phyloP scores from a whole-genome alignment of 37 sponge, comb jelly and placozoan genomes.

The Dysidea cf. avara region DNA sequence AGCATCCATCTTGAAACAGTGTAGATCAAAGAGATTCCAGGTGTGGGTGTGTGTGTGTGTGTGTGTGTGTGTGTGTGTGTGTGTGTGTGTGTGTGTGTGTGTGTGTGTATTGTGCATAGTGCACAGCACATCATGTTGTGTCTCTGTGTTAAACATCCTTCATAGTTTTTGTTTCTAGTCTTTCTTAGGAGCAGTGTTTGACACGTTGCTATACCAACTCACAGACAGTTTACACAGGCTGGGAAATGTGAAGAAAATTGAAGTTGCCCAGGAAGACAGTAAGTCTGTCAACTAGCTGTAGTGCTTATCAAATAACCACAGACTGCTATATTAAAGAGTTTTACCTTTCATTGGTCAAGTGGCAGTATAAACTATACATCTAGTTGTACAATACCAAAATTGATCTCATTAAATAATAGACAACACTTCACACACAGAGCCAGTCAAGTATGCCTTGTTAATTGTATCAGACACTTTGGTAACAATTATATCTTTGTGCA shows the following conservation, averaged over 20 bases:
- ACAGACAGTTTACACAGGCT: slow-evolving; percentile 71
- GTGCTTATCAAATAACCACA: no score
- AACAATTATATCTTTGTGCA: no score
- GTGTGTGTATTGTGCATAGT: no score
- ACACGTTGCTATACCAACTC: slow-evolving; percentile 78
- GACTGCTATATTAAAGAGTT: no score
- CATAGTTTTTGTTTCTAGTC: slow-evolving; percentile 21
- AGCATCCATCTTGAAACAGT: slow-evolving; percentile 18
- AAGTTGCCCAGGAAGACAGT: slow-evolving; percentile 62
- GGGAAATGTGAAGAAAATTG: slow-evolving; percentile 45
- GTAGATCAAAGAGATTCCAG: slow-evolving; percentile 34
- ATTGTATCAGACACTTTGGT: no score
- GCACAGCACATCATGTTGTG: not conserved
- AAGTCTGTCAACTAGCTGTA: no score
- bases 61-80: not conserved
- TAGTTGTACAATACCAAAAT: no score
- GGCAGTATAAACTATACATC: no score
- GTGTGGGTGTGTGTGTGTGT: not conserved
- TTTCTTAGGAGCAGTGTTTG: slow-evolving; percentile 68
- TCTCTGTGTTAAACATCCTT: not conserved
- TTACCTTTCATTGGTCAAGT: no score
- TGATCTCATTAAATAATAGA: no score
- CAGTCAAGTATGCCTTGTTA: no score
- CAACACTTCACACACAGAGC: no score
- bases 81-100: slow-evolving; percentile 39